Evolutionary conservation across 2,888 invertebrate species (phyloP), one percentile per base, ranked within the genome.

Genomic region (Chrysotoxum bicinctum): DNA sequence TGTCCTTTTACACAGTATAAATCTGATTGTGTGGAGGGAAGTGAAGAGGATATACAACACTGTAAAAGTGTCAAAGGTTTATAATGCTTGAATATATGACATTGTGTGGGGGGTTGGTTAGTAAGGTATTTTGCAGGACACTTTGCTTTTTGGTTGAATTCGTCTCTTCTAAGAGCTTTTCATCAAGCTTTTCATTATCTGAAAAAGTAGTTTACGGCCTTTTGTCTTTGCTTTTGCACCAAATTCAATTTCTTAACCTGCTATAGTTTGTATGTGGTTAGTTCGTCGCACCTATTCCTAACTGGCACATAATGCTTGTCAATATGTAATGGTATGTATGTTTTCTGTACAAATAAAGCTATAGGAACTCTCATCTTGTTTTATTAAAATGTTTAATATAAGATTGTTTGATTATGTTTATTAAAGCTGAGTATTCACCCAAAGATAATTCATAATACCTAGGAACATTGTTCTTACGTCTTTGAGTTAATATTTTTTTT

Each of bases 1-100:
- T 77, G 73, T 73, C 62, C 73, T 62, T 74, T 43, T n/a, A 58
- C 74, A 40, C 62, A 76, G 35, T 26, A 26, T 8, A n/a, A 52
- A 30, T 7, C 14, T 58, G 12, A 16, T 10, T 16, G 32, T n/a
- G 16, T 5, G 16, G 19, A 21, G 14, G 35, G 56, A 19, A 2
- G 32, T 8, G 21, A 21, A 9, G 19, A 35, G 35, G 7, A 2
- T 8, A 32, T 10, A 3, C 16, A 56, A 56, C 32, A 56, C 14
- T 58, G 19, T 21, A 35, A 58, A 58, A 37, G 58, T 58, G 58
- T 58, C 58, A 58, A 58, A 58, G 58, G 58, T 58, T 58, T 37
- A 58, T 58, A 35, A 35, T 35, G 58, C 58, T 35, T 56, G 32
- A 35, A 35, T 35, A 32, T 56, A 58, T 58, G 19, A 58, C 35